Percentiles rank a stretch among this genome's conserved stretches.
phyloP scores from a whole-genome alignment of 2,113 vertebrate genomes.

The Bubo scandiacus region DNA sequence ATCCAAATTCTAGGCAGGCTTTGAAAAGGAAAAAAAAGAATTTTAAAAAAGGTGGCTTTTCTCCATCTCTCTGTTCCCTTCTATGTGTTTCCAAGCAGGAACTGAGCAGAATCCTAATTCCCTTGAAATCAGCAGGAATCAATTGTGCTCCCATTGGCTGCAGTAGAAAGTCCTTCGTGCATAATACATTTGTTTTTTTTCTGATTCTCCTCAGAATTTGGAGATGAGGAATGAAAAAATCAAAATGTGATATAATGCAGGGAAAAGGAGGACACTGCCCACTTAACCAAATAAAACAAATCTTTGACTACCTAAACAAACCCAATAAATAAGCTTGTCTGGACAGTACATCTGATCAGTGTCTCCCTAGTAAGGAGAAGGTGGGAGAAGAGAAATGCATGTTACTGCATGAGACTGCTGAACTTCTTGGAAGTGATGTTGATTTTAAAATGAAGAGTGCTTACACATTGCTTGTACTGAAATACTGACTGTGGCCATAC shows the following conservation, averaged over 20 bases:
- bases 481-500: neutral
- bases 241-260: neutral
- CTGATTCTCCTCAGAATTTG: neutral
- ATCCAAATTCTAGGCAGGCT: neutral
- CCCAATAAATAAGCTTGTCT: neutral
- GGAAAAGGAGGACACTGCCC: neutral
- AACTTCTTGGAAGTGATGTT: neutral
- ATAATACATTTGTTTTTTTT: neutral
- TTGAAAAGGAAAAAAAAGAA: neutral
- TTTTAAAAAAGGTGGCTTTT: neutral
- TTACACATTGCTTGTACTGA: neutral
- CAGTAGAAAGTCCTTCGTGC: neutral
- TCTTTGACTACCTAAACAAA: neutral
- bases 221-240: neutral
- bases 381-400: neutral
- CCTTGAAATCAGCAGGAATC: neutral
- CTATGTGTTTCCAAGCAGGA: neutral
- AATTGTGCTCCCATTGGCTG: neutral
- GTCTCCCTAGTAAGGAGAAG: neutral
- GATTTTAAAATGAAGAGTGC: neutral
- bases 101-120: neutral
- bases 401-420: neutral
- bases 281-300: neutral
- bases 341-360: neutral
- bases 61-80: neutral